Evolutionary conservation across 2,888 invertebrate species (phyloP).

Genomic region (Marasmarcha lunaedactyla): DNA sequence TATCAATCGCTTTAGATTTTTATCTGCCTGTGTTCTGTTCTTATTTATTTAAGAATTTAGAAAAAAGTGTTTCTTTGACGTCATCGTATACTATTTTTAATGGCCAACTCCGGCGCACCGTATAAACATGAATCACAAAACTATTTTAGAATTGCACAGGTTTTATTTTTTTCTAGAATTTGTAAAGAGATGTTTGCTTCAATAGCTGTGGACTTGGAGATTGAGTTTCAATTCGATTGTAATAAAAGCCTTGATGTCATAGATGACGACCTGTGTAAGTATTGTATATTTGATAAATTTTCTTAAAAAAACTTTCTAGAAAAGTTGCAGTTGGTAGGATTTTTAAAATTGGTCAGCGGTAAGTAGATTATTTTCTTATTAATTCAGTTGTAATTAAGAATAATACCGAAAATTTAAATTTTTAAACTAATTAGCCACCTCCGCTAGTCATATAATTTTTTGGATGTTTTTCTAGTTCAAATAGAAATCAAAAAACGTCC

Average conservation of each 20-base stretch:
- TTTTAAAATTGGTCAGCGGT: no score
- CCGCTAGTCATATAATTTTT: no score
- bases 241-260: neutral
- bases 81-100: conserved; percentile 47
- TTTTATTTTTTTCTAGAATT: neutral
- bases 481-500: no score
- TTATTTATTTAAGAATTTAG: conserved; percentile 25
- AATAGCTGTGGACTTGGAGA: conserved; percentile 34
- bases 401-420: no score
- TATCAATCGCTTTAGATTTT: neutral
- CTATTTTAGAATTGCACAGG: conserved; percentile 1
- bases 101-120: conserved; percentile 27
- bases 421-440: no score
- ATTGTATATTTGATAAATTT: no score
- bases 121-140: conserved; percentile 44
- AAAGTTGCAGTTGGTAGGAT: no score
- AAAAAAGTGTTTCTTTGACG: conserved; percentile 40
- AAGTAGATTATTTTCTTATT: no score
- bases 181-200: conserved; percentile 27
- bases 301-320: no score
- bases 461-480: no score
- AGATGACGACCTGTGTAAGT: no score
- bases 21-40: neutral
- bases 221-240: conserved; percentile 20
- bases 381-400: no score